Evolutionary conservation across 2,797 vertebrate genomes (phyloP).

Genomic region (Stomatorhinus walkeri): DNA sequence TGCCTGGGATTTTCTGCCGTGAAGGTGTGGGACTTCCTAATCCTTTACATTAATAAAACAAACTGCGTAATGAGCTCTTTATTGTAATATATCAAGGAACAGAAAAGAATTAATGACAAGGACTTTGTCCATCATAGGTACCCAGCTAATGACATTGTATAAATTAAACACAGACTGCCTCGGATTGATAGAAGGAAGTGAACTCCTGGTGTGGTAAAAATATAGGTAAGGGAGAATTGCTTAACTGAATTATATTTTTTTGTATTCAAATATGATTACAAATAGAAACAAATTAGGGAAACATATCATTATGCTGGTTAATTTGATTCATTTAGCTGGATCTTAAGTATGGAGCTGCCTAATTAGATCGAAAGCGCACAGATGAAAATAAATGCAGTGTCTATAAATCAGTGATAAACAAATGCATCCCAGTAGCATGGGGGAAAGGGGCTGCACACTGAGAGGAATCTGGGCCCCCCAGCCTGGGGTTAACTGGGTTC

Average conservation of each 20-base stretch:
- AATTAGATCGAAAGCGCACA: conserved; percentile 1
- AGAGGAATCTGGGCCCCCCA: background rate
- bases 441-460: background rate
- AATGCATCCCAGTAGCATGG: background rate
- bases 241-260: conserved; percentile 7
- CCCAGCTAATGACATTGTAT: conserved; percentile 15
- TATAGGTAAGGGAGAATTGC: background rate
- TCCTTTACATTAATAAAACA: conserved; percentile 21
- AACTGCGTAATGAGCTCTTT: conserved; percentile 19
- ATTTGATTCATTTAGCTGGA: conserved; percentile 13
- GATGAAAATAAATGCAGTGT: conserved; percentile 8
- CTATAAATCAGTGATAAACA: conserved; percentile 12
- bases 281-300: conserved; percentile 13
- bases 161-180: background rate
- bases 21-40: conserved; percentile 4
- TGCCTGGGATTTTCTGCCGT: background rate
- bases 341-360: conserved; percentile 2
- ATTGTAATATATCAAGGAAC: conserved; percentile 19
- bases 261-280: background rate
- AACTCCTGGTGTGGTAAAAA: background rate
- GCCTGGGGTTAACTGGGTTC: conserved; percentile 9
- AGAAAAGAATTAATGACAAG: conserved; percentile 15
- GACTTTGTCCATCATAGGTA: background rate
- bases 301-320: conserved; percentile 9
- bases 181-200: background rate